phyloP scores from a whole-genome alignment of 2,888 invertebrate species.

The Julus scanicus region DNA sequence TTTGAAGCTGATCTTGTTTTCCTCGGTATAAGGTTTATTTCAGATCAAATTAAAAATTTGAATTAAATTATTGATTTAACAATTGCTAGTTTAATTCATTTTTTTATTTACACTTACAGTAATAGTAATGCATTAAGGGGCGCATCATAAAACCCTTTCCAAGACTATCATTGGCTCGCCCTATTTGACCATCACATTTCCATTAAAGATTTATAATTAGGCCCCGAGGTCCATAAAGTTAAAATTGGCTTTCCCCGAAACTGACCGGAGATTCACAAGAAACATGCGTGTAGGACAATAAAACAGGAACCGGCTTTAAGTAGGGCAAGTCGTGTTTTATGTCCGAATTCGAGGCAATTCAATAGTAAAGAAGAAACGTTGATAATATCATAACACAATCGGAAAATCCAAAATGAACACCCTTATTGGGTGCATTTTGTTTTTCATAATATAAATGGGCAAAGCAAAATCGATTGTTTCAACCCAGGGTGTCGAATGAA shows the following conservation, averaged over 20 bases:
- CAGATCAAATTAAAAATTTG: too few species aligned
- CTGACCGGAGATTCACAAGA: not conserved
- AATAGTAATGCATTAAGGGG: too few species aligned
- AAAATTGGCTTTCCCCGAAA: not conserved
- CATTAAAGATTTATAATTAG: conserved; percentile 17
- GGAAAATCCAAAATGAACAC: conserved; percentile 40
- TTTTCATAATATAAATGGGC: not conserved
- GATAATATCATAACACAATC: not conserved
- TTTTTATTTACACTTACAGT: too few species aligned
- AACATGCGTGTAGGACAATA: not conserved
- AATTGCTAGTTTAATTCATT: too few species aligned
- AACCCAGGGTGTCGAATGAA: not conserved
- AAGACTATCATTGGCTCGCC: not conserved
- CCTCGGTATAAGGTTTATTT: too few species aligned
- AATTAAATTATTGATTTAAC: too few species aligned
- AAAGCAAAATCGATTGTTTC: conserved; percentile 5
- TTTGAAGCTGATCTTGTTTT: too few species aligned
- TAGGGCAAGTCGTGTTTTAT: not conserved
- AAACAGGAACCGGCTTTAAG: not conserved
- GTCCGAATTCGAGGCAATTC: conserved; percentile 27
- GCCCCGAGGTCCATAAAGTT: not conserved
- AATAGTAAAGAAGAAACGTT: conserved; percentile 13
- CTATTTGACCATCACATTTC: not conserved
- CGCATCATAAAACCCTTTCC: not conserved
- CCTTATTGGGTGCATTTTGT: not conserved